These are phyloP conservation scores for Oxystoma pomonae DNA, from an alignment of 2,888 invertebrate genomes.

Conservation along the genomic window DNA sequence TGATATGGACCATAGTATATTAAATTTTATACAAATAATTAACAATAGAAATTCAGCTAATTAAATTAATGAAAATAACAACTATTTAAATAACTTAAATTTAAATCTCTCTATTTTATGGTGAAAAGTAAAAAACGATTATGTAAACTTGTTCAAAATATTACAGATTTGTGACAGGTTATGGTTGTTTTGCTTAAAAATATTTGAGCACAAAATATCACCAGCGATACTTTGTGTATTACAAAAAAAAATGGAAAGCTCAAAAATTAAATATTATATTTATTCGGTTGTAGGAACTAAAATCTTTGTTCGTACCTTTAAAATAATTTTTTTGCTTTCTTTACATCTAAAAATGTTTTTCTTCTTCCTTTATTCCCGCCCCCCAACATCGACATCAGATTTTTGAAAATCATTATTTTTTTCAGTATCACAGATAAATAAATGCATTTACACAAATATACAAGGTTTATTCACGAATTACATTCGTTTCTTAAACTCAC, in stretches of 20 bases:
- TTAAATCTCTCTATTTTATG: no score
- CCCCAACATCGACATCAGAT: neutral
- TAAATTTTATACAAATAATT: neutral
- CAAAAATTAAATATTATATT: neutral
- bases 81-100: no score
- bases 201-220: neutral
- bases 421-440: slow-evolving; percentile 50
- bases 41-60: neutral
- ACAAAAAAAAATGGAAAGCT: neutral
- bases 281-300: neutral
- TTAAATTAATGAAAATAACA: neutral
- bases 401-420: slow-evolving; percentile 15
- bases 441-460: slow-evolving; percentile 50
- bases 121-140: neutral
- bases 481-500: neutral
- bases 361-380: neutral
- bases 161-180: neutral
- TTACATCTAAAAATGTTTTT: neutral
- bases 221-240: neutral
- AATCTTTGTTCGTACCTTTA: neutral
- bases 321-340: neutral
- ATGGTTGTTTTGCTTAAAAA: neutral
- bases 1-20: no score
- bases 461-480: slow-evolving; percentile 43
- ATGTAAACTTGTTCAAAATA: neutral